Conservation (phyloP, 1,140 invertebrate species). For the Marisa cornuarietis region DNA sequence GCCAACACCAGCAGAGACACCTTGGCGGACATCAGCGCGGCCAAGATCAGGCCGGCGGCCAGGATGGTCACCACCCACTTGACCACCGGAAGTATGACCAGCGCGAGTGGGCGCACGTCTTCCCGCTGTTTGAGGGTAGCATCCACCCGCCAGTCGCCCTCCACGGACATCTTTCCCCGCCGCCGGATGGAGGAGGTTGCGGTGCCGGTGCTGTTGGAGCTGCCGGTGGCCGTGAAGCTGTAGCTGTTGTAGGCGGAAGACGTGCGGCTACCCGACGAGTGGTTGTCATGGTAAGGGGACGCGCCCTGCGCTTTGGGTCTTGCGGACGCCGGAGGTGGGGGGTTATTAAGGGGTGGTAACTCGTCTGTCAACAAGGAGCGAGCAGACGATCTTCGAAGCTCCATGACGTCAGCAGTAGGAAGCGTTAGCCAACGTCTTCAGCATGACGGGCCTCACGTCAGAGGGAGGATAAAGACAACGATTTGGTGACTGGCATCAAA, state of each 20-base stretch:
- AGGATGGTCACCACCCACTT: conserved; percentile 24
- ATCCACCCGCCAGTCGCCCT: conserved; percentile 28
- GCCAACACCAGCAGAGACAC: conserved; percentile 14
- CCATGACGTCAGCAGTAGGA: not conserved
- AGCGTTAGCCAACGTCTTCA: not conserved
- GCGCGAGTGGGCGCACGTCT: not conserved
- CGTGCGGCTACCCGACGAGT: not conserved
- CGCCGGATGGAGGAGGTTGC: no score
- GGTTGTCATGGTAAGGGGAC: not conserved
- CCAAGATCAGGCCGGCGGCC: not conserved
- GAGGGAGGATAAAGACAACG: not conserved
- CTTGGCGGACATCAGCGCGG: conserved; percentile 18
- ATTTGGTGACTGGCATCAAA: no score
- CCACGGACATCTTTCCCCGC: conserved; percentile 22
- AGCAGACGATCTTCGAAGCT: not conserved
- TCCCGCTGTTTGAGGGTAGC: not conserved
- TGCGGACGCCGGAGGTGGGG: not conserved
- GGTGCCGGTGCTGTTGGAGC: not conserved
- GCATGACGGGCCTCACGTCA: not conserved
- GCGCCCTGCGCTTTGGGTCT: not conserved
- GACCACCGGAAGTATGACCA: conserved; percentile 6
- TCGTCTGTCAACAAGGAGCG: not conserved
- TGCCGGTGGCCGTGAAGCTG: conserved; percentile 11
- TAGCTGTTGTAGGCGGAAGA: not conserved
- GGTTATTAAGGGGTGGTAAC: not conserved